Evolutionary conservation across 2,113 vertebrate species (phyloP).

Genomic region (Smithornis capensis): DNA sequence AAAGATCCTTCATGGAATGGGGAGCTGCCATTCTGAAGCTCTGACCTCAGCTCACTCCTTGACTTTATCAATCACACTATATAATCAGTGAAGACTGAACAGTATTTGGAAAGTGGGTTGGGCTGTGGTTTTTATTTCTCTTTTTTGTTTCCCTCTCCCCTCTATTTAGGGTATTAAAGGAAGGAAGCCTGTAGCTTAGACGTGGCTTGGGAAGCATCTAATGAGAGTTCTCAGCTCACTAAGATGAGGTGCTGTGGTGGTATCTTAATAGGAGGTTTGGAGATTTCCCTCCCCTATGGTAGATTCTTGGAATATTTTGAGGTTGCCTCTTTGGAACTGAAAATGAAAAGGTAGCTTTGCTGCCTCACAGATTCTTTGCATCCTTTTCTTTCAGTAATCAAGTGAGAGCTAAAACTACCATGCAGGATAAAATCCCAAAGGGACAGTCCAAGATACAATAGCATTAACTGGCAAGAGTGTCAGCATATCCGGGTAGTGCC

Average conservation of each 20-base stretch:
- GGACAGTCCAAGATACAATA: neutral
- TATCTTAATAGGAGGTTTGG: neutral
- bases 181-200: neutral
- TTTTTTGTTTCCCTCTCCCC: neutral
- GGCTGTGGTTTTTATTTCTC: neutral
- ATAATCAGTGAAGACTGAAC: neutral
- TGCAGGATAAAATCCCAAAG: neutral
- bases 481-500: neutral
- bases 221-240: neutral
- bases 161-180: neutral
- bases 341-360: slow-evolving; percentile 28
- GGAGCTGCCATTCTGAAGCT: neutral
- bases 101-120: neutral
- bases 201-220: neutral
- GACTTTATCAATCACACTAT: neutral
- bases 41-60: slow-evolving; percentile 50
- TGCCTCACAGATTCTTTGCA: neutral
- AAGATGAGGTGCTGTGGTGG: neutral
- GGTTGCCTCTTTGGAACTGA: neutral
- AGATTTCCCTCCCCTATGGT: neutral
- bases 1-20: neutral
- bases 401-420: neutral
- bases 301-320: slow-evolving; percentile 52
- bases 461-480: rapidly evolving
- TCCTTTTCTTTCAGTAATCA: neutral